Percentiles rank a stretch among this genome's conserved stretches.
phyloP scores from a whole-genome alignment of 1,140 invertebrate species.

The Camponotus pennsylvanicus region DNA sequence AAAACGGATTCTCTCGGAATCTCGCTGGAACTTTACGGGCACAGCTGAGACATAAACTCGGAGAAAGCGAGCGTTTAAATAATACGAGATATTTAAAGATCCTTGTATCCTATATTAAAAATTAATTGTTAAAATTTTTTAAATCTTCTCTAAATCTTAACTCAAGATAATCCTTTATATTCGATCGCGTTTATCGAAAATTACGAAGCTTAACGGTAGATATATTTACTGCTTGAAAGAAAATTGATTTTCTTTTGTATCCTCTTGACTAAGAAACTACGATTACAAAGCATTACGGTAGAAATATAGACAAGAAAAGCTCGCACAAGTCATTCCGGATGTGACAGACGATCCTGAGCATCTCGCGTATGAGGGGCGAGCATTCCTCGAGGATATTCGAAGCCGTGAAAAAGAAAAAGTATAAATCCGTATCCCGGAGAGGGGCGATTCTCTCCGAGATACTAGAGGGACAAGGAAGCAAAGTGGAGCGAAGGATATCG shows the following conservation, averaged over 20 bases:
- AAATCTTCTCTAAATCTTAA: not conserved
- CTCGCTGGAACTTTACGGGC: conserved; percentile 1
- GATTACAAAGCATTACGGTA: conserved; percentile 36
- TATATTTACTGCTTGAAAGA: not conserved
- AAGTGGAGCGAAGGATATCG: conserved; percentile 14
- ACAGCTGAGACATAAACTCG: not conserved
- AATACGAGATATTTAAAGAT: not conserved
- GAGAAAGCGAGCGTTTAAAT: not conserved
- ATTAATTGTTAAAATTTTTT: not conserved
- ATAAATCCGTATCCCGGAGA: conserved; percentile 30
- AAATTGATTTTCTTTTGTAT: not conserved
- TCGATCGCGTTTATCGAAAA: not conserved
- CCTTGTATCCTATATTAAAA: not conserved
- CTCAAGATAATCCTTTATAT: not conserved
- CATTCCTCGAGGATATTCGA: conserved; percentile 56
- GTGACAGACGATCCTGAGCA: conserved; percentile 33
- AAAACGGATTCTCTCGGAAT: conserved; percentile 21
- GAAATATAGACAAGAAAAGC: conserved; percentile 8
- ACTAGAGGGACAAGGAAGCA: conserved; percentile 4
- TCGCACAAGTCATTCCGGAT: conserved; percentile 25
- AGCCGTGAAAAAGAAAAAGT: conserved; percentile 34
- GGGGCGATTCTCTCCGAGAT: conserved; percentile 9
- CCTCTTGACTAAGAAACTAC: not conserved
- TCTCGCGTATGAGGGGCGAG: conserved; percentile 46
- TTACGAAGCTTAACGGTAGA: not conserved